phyloP scores from a whole-genome alignment of 1,140 invertebrate species.

The Aphelenchoides fujianensis region DNA sequence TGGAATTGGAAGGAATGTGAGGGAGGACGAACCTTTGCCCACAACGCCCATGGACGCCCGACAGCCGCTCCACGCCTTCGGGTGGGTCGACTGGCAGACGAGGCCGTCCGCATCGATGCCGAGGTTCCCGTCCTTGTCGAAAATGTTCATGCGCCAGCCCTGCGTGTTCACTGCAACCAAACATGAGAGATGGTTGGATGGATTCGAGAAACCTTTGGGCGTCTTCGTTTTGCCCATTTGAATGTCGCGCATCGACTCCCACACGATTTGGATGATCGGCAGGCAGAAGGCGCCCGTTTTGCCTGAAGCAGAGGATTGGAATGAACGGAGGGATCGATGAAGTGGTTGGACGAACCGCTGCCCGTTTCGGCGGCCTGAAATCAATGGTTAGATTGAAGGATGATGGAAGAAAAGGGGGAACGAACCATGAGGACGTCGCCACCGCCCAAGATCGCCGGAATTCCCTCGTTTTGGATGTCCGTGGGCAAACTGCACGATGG shows the following conservation, averaged over 20 bases:
- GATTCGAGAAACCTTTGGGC: conserved; percentile 6
- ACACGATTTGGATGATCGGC: conserved; percentile 94
- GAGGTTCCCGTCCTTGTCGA: conserved; percentile 79
- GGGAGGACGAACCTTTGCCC: conserved; percentile 67
- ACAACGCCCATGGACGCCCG: conserved; percentile 82
- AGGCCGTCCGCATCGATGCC: conserved; percentile 87
- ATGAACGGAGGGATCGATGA: too few relatives aligned
- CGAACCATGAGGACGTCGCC: conserved; percentile 92
- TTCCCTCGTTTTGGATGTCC: conserved; percentile 96
- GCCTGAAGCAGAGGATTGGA: too few relatives aligned
- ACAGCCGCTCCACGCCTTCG: conserved; percentile 87
- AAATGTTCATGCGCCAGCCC: conserved; percentile 79
- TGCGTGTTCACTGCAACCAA: conserved; percentile 62
- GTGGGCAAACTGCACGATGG: conserved; percentile 79
- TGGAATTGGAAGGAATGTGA: too few relatives aligned
- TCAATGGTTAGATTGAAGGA: conserved; percentile 17
- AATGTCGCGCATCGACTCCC: conserved; percentile 85
- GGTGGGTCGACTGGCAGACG: conserved; percentile 85
- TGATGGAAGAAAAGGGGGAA: too few relatives aligned
- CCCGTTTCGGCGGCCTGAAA: conserved; percentile 89
- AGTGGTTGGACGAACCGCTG: too few relatives aligned
- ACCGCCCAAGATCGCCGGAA: conserved; percentile 93
- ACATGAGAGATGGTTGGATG: background rate
- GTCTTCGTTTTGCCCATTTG: conserved; percentile 17
- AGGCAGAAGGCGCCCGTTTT: conserved; percentile 99